phyloP scores from a whole-genome alignment of 2,113 vertebrate genomes.

The Gulo gulo region DNA sequence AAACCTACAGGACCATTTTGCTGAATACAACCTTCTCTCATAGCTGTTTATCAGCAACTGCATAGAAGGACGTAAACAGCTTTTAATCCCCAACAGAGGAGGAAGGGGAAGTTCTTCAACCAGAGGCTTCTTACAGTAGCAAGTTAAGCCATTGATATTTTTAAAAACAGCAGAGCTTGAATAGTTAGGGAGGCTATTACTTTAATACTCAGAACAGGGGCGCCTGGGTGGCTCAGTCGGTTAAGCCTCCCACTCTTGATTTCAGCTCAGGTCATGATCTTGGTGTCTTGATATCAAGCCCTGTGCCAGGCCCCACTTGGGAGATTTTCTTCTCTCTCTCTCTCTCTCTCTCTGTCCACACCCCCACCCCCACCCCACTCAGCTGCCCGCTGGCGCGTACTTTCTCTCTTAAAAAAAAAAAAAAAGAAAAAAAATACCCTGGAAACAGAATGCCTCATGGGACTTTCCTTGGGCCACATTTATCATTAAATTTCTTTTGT shows the following conservation, averaged over 20 bases:
- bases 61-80: not conserved
- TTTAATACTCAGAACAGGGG: not conserved
- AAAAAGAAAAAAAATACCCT: not conserved
- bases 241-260: not conserved
- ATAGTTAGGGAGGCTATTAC: not conserved
- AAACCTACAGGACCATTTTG: not conserved
- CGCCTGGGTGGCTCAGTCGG: not conserved
- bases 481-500: slow-evolving; percentile 22
- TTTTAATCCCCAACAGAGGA: not conserved
- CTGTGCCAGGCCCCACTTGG: not conserved
- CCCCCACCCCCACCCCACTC: not conserved
- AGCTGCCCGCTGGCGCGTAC: not conserved
- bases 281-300: not conserved
- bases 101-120: slow-evolving; percentile 19
- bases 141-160: not conserved
- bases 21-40: not conserved
- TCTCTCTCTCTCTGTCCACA: not conserved
- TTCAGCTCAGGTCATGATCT: not conserved
- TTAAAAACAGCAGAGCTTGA: not conserved
- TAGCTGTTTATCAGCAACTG: not conserved
- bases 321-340: not conserved
- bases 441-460: not conserved
- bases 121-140: not conserved
- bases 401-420: not conserved
- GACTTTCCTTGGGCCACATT: not conserved